Evolutionary conservation across 1,140 invertebrate species (phyloP).

Genomic region (Heliconius hermathena): DNA sequence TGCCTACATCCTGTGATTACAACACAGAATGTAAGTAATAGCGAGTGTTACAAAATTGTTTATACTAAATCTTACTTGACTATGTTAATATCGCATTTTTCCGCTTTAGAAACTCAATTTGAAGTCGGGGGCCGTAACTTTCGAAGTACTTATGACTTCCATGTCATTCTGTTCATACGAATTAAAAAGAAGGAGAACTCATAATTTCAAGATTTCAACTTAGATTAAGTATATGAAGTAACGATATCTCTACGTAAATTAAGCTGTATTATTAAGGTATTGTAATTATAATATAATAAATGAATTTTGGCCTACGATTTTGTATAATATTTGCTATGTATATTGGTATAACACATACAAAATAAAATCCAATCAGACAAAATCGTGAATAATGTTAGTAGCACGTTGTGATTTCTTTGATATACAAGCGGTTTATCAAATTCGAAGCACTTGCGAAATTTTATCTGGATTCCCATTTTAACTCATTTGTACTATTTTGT

Average conservation of each 20-base stretch:
- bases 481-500: not conserved
- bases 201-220: too few relatives aligned
- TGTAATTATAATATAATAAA: too few relatives aligned
- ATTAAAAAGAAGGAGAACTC: too few relatives aligned
- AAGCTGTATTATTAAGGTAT: too few relatives aligned
- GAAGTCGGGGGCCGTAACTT: not conserved
- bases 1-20: slow-evolving; percentile 32
- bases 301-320: too few relatives aligned
- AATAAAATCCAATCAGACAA: not conserved
- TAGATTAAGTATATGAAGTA: too few relatives aligned
- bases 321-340: too few relatives aligned
- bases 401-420: slow-evolving; percentile 2
- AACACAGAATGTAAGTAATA: slow-evolving; percentile 19
- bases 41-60: not conserved
- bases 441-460: slow-evolving; percentile 47
- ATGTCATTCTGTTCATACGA: too few relatives aligned
- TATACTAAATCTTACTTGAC: not conserved
- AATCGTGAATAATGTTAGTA: not conserved
- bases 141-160: not conserved
- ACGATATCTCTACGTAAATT: too few relatives aligned
- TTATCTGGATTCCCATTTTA: slow-evolving; percentile 27
- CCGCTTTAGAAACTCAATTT: not conserved
- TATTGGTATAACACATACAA: not conserved
- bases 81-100: not conserved
- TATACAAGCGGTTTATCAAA: slow-evolving; percentile 35